These are phyloP conservation scores for Linnaemya vulpina DNA, from an alignment of 2,888 invertebrate species.

Conservation along the genomic window DNA sequence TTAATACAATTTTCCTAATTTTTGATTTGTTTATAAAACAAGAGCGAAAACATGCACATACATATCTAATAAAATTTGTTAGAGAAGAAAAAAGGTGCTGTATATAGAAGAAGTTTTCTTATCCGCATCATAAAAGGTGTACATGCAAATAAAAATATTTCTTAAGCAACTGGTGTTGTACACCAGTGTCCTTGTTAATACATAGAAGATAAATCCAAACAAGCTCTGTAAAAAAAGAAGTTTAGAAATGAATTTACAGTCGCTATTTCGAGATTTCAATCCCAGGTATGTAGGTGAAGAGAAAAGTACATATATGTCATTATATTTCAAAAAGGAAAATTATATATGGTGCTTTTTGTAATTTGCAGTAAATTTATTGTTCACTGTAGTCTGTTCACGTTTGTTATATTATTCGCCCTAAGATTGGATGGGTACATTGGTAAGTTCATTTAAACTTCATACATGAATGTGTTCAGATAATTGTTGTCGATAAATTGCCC, in stretches of 20 bases:
- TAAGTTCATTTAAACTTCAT: constrained; percentile 68
- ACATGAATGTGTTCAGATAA: background rate
- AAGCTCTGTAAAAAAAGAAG: constrained; percentile 10
- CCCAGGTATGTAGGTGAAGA: constrained; percentile 87
- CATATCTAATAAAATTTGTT: background rate
- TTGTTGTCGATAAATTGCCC: background rate
- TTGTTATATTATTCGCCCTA: constrained; percentile 94
- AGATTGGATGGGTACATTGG: constrained; percentile 92
- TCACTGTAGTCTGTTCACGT: constrained; percentile 95
- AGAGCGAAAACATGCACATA: constrained; percentile 8
- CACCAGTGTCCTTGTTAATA: constrained; percentile 19
- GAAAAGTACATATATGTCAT: background rate
- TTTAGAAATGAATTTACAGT: constrained; percentile 91
- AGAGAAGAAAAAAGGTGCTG: background rate
- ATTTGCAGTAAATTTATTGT: constrained; percentile 97
- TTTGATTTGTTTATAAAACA: constrained; percentile 13
- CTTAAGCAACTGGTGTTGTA: constrained; percentile 65
- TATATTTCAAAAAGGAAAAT: background rate
- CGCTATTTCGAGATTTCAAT: constrained; percentile 95
- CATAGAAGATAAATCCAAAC: constrained; percentile 13
- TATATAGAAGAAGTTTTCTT: background rate
- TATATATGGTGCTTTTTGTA: background rate
- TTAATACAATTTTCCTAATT: constrained; percentile 32
- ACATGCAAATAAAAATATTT: background rate
- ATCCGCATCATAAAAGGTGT: background rate